Conservation (phyloP, 2,888 invertebrate species). For the Agonopterix arenella region DNA sequence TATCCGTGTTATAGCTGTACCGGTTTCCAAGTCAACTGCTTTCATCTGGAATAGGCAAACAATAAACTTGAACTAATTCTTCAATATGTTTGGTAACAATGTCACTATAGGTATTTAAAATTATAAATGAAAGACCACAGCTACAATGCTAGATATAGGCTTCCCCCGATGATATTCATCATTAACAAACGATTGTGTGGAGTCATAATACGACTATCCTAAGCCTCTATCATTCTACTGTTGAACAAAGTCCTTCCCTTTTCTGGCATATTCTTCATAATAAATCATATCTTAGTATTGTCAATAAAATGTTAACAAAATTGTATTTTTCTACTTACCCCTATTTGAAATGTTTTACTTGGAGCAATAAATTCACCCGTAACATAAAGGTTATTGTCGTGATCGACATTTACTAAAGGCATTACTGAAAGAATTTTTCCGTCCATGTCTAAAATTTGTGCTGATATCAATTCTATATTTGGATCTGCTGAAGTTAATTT, state of each 20-base stretch:
- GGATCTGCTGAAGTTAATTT: slow-evolving; percentile 24
- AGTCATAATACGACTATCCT: no score
- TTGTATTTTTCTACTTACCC: slow-evolving; percentile 25
- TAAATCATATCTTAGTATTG: no score
- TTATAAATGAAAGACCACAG: no score
- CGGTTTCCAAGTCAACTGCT: slow-evolving; percentile 24
- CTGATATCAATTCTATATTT: slow-evolving; percentile 21
- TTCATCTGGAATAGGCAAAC: slow-evolving; percentile 24
- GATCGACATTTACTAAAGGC: slow-evolving; percentile 22
- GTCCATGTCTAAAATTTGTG: slow-evolving; percentile 28
- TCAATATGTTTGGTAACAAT: not conserved
- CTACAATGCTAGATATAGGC: no score
- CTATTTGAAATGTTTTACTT: slow-evolving; percentile 30
- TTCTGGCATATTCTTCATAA: no score
- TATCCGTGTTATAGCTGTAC: slow-evolving; percentile 21
- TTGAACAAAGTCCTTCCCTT: no score
- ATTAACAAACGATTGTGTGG: no score
- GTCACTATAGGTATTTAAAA: no score
- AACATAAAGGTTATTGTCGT: slow-evolving; percentile 30
- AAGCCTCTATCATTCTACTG: no score
- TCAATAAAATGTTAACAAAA: not conserved
- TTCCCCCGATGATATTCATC: no score
- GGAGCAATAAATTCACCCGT: slow-evolving; percentile 29
- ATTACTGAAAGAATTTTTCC: slow-evolving; percentile 21
- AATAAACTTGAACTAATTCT: not conserved